Evolutionary conservation across 2,797 vertebrate genomes (phyloP).

Genomic region (Scolopax bukidnonensis): DNA sequence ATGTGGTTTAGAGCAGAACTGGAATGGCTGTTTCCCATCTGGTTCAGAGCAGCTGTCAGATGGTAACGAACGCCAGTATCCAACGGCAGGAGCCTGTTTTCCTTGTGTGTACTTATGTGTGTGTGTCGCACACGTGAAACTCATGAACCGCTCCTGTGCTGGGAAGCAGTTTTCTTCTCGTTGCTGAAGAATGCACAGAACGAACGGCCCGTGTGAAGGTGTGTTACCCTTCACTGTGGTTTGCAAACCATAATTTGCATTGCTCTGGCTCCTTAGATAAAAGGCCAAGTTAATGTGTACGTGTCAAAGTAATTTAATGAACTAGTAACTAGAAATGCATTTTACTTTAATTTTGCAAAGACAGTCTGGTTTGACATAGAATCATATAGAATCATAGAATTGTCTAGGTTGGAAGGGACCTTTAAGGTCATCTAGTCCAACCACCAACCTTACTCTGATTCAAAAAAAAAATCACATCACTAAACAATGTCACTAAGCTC

Average conservation of each 20-base stretch:
- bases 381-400: no score
- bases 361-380: neutral
- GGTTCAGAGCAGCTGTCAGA: slow-evolving; percentile 58
- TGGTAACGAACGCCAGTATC: neutral
- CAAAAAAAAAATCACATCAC: no score
- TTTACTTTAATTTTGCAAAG: neutral
- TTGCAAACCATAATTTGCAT: neutral
- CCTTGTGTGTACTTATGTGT: neutral
- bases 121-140: neutral
- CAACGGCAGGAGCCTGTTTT: neutral
- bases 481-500: no score
- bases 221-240: neutral
- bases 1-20: slow-evolving; percentile 41
- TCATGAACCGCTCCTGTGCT: accelerated
- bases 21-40: slow-evolving; percentile 55
- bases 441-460: no score
- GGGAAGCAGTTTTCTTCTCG: neutral
- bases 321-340: neutral
- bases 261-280: neutral
- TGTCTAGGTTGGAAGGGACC: no score
- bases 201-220: accelerated
- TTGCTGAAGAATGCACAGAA: neutral
- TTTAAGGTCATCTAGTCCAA: no score
- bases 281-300: neutral
- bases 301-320: neutral